Evolutionary conservation across 1,140 invertebrate genomes (phyloP), one percentile per base, ranked within the genome.

Genomic region (Pemphigus obesinymphae): DNA sequence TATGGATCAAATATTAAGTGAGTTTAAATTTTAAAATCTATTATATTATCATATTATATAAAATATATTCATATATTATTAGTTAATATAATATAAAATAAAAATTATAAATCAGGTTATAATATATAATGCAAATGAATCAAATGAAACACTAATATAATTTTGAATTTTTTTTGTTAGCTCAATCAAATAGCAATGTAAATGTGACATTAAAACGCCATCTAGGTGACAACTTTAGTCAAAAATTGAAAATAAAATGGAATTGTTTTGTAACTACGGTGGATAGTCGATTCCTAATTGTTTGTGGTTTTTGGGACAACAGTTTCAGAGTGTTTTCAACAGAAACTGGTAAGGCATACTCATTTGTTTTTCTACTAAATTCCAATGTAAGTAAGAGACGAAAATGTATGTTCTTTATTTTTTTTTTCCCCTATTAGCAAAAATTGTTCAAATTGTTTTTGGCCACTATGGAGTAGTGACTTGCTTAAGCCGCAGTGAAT

Each of bases 301-400:
- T 97, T n/a, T 97, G 96, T 88, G 97, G 97, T 58, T 99, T 99
- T 88, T 99, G 97, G 95, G 98, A 99, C 87, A 99, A 99, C 87
- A 98, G 96, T 88, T 99, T 99, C 88, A 89, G 98, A 34, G 95
- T 99, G 3, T 99, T 99, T 88, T 96, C 94, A 58, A 96, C 97
- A 0, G 98, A 99, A 87, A 96, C 95, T 84, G 95, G 95, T 96
- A 88, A 85, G 85, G 68, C n/a, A 37, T n/a, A 40, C 45, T 37
- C 13, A 83, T 11, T 82, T 48, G 2, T 50, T 81, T 40, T 17
- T n/a, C 11, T 4, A 23, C 43, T 4, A 7, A 50, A 76, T 43
- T 66, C 11, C 1, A 66, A 34, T 37, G 5, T 2, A 61, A 66
- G 34, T 66, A 66, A 63, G 4, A 63, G 4, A 34, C 2, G 2